Evolutionary conservation across 2,888 invertebrate genomes (phyloP), one percentile per base, ranked within the genome.

Genomic region (Girardia tigrina): DNA sequence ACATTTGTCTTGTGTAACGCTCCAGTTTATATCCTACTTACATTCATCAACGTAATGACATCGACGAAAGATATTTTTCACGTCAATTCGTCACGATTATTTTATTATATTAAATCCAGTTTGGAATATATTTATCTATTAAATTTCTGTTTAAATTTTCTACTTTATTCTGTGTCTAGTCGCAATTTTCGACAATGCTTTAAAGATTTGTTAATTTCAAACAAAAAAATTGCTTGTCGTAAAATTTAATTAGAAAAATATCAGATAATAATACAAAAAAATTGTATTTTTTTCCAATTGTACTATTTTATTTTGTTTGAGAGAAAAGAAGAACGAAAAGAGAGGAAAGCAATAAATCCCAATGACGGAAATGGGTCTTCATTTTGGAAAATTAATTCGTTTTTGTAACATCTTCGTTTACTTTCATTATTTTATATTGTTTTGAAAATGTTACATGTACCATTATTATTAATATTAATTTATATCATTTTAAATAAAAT

Each of bases 91-190:
- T 72, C 26, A 8, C 14, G 2, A 12, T 12, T n/a, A 56, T 56
- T 69, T 23, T 20, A 26, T 6, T 23, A 26, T 6, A 16, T 23
- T 1, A 36, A 27, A 56, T 42, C 29, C 6, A 26, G 69, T 16
- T 23, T 26, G 4, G 74, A 74, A 42, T 74, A 74, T 74, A 56
- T 69, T 6, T 74, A 74, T 42, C 28, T 42, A 8, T 27, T 74
- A 28, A 74, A 74, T 27, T 74, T 74, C 26, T 42, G 42, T 12
- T 12, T 74, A 1, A 74, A 74, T 42, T 74, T 74, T 23, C n/a
- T 74, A 2, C 23, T 74, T 1, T 74, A 74, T 28, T 42, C 74
- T 2, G 26, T 74, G 6, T 56, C 74, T 4, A 74, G 74, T 26
- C 28, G 20, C 6, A n/a, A 27, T 26, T 74, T 74, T 23, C 74